A percentile compares a stretch with the other conserved stretches of the same genome.
phyloP scores from a whole-genome alignment of 2,797 vertebrate species.

The Scolopax rusticola region DNA sequence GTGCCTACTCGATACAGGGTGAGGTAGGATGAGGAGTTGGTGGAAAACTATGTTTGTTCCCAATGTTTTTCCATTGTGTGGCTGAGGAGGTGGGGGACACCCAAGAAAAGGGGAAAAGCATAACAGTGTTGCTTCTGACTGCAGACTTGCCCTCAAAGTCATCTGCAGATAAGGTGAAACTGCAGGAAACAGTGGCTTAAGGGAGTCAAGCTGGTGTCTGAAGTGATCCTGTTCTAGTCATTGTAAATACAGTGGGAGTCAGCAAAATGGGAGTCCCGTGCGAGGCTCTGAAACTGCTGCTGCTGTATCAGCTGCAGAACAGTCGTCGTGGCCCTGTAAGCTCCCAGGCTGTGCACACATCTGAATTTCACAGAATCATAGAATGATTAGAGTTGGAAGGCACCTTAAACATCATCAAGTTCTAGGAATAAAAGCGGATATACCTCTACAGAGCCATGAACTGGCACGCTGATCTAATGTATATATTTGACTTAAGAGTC shows the following conservation, averaged over 20 bases:
- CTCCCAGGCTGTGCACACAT: not conserved
- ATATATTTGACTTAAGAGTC: not conserved
- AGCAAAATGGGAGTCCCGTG: accelerated
- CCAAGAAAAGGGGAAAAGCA: not conserved
- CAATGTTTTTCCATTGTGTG: not conserved
- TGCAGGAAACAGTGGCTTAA: not conserved
- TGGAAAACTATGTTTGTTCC: not conserved
- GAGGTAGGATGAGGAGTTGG: accelerated
- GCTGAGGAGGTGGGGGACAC: not conserved
- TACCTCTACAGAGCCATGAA: not conserved
- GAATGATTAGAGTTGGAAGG: too few relatives aligned
- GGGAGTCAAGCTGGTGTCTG: not conserved
- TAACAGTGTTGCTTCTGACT: accelerated
- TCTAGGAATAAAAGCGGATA: not conserved
- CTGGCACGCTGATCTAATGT: not conserved
- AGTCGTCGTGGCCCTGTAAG: not conserved
- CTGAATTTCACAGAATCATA: too few relatives aligned
- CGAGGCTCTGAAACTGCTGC: not conserved
- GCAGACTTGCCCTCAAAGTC: not conserved
- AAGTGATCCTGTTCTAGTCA: not conserved
- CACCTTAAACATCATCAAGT: too few relatives aligned
- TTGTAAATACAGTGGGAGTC: too few relatives aligned
- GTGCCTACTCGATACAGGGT: not conserved
- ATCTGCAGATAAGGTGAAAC: not conserved
- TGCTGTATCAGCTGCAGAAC: accelerated